phyloP scores from a whole-genome alignment of 2,888 invertebrate genomes.

The Marronus borbonicus region DNA sequence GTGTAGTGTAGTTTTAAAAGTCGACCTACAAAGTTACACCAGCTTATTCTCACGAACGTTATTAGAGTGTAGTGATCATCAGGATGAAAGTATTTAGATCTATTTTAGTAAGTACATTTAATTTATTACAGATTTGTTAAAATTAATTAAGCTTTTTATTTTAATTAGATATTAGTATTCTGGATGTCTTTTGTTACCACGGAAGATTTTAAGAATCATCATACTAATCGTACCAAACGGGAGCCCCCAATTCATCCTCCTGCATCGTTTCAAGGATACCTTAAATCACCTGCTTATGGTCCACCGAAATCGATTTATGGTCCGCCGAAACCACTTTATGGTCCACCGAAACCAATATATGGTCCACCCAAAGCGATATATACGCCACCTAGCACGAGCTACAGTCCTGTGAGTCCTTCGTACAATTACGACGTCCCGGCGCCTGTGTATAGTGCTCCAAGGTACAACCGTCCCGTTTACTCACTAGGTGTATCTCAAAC shows the following conservation, averaged over 20 bases:
- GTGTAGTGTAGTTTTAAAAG: slow-evolving; percentile 21
- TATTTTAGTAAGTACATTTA: slow-evolving; percentile 10
- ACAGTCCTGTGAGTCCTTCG: slow-evolving; percentile 54
- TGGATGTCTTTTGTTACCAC: slow-evolving; percentile 2
- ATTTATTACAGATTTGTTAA: no score
- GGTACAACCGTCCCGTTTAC: slow-evolving; percentile 1
- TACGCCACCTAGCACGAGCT: slow-evolving; percentile 54
- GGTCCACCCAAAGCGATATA: slow-evolving; percentile 55
- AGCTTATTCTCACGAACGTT: neutral
- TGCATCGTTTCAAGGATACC: slow-evolving; percentile 17
- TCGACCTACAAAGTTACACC: slow-evolving; percentile 27
- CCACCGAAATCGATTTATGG: slow-evolving; percentile 59
- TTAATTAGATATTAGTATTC: slow-evolving; percentile 33
- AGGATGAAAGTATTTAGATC: slow-evolving; percentile 8
- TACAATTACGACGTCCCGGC: slow-evolving; percentile 11
- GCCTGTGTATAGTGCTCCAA: neutral
- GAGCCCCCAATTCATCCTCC: slow-evolving; percentile 45
- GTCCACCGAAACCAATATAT: slow-evolving; percentile 46
- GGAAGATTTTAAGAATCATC: slow-evolving; percentile 13
- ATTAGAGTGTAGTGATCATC: slow-evolving; percentile 14
- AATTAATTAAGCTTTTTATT: slow-evolving; percentile 5
- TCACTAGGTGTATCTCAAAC: slow-evolving; percentile 41
- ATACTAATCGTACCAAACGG: slow-evolving; percentile 44
- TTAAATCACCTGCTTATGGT: slow-evolving; percentile 53
- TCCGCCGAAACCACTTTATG: slow-evolving; percentile 53